A percentile compares a stretch with the other conserved stretches of the same genome.
These are phyloP conservation scores for Penaeus chinensis DNA, from an alignment of 1,140 invertebrate genomes.

Conservation along the genomic window DNA sequence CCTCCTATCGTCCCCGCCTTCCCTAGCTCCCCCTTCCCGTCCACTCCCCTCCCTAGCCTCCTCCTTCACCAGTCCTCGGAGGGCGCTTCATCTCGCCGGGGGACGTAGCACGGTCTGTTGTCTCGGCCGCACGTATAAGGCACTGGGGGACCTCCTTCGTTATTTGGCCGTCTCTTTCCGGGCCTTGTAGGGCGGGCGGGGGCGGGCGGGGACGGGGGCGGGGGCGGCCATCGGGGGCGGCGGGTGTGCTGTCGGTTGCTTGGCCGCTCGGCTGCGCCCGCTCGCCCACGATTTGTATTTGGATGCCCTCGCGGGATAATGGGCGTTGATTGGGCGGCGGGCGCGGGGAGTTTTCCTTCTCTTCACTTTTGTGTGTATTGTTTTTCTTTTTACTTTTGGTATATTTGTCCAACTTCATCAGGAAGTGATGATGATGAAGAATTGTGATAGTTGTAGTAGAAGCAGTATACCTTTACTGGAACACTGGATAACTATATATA, in stretches of 20 bases:
- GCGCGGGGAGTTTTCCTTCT: too few species aligned
- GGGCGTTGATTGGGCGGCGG: too few species aligned
- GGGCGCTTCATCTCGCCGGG: neutral
- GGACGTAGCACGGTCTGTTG: neutral
- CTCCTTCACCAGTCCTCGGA: neutral
- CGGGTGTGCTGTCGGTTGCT: too few species aligned
- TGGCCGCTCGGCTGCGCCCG: too few species aligned
- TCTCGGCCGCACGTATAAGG: neutral
- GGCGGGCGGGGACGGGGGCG: neutral
- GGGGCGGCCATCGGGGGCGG: neutral
- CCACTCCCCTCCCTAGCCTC: neutral
- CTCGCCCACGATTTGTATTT: too few species aligned
- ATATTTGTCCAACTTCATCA: too few species aligned
- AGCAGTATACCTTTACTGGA: neutral
- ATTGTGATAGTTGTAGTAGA: neutral
- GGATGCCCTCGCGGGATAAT: too few species aligned
- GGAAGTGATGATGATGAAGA: neutral
- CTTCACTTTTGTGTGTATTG: too few species aligned
- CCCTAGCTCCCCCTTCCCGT: neutral
- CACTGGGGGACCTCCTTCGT: neutral
- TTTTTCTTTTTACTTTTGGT: too few species aligned
- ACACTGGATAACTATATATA: neutral
- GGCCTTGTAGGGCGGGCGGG: neutral
- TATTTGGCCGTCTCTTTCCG: neutral
- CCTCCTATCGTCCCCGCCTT: neutral